phyloP scores from a whole-genome alignment of 2,113 vertebrate genomes.

The Danionella cerebrum region DNA sequence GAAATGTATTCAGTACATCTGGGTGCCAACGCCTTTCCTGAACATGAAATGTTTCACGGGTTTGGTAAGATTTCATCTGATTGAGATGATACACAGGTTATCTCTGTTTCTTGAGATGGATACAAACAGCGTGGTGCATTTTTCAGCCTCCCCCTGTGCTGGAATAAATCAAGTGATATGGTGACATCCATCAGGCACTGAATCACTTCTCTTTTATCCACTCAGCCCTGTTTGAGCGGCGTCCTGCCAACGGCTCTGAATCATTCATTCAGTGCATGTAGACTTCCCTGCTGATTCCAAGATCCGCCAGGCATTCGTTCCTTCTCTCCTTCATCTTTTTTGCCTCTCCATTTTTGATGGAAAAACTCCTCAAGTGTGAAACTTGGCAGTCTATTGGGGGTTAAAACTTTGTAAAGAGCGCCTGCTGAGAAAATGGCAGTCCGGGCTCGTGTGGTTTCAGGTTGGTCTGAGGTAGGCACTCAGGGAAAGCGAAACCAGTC shows the following conservation, averaged over 20 bases:
- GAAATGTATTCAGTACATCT: slow-evolving; percentile 6
- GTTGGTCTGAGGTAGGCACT: slow-evolving; percentile 51
- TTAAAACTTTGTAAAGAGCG: slow-evolving; percentile 63
- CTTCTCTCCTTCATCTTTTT: slow-evolving; percentile 5
- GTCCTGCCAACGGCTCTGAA: slow-evolving; percentile 33
- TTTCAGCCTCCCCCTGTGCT: slow-evolving; percentile 40
- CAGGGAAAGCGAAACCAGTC: slow-evolving; percentile 40
- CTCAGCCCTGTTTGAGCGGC: slow-evolving; percentile 23
- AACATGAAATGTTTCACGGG: slow-evolving; percentile 32
- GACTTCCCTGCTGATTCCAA: slow-evolving; percentile 40
- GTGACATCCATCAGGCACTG: slow-evolving; percentile 40
- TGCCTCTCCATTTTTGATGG: slow-evolving; percentile 48
- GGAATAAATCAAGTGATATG: slow-evolving; percentile 56
- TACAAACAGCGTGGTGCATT: slow-evolving; percentile 51
- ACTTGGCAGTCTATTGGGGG: slow-evolving; percentile 41
- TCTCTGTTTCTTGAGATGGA: slow-evolving; percentile 53
- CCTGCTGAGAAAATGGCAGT: slow-evolving; percentile 70
- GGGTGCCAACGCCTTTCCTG: slow-evolving; percentile 29
- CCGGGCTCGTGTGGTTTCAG: slow-evolving; percentile 50
- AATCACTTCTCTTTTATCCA: slow-evolving; percentile 26
- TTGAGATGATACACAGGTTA: slow-evolving; percentile 50
- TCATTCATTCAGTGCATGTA: slow-evolving; percentile 36
- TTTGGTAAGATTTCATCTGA: slow-evolving; percentile 53
- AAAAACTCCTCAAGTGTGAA: slow-evolving; percentile 59
- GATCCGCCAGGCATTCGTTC: slow-evolving; percentile 34